Percentiles rank a stretch among this genome's conserved stretches.
Conservation (phyloP, 2,797 vertebrate species). For the Vireo griseus region DNA sequence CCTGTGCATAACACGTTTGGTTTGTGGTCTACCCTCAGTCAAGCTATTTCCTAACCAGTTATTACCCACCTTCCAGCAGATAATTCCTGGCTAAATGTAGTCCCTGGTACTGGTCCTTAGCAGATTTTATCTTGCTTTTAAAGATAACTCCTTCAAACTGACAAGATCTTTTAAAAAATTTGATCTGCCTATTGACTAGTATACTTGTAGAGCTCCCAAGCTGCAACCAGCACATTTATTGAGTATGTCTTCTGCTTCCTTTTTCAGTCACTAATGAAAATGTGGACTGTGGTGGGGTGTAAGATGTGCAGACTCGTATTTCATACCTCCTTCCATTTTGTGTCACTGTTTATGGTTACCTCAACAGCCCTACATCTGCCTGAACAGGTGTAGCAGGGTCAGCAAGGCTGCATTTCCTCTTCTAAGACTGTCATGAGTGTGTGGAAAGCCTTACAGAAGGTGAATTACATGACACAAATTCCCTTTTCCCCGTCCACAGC, state of each 20-base stretch:
- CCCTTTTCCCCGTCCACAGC: background rate
- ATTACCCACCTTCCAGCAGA: background rate
- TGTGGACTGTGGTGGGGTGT: background rate
- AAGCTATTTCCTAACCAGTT: background rate
- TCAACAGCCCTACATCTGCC: background rate
- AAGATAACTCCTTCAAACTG: background rate
- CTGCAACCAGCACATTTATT: background rate
- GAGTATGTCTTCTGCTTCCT: background rate
- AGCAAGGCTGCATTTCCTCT: background rate
- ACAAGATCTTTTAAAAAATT: background rate
- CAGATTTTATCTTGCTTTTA: background rate
- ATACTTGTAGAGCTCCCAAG: background rate
- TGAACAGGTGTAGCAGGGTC: background rate
- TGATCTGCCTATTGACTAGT: background rate
- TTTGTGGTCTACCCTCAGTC: background rate
- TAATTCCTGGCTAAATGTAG: background rate
- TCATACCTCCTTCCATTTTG: background rate
- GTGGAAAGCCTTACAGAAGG: background rate
- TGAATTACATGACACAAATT: background rate
- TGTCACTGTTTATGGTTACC: background rate
- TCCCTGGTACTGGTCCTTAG: background rate
- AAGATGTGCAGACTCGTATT: background rate
- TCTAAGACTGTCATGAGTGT: background rate
- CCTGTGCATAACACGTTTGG: background rate
- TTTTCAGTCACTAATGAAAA: background rate